A percentile compares a stretch with the other conserved stretches of the same genome.
Evolutionary conservation across 1,140 invertebrate species (phyloP).

Genomic region (Rhysida immarginata): DNA sequence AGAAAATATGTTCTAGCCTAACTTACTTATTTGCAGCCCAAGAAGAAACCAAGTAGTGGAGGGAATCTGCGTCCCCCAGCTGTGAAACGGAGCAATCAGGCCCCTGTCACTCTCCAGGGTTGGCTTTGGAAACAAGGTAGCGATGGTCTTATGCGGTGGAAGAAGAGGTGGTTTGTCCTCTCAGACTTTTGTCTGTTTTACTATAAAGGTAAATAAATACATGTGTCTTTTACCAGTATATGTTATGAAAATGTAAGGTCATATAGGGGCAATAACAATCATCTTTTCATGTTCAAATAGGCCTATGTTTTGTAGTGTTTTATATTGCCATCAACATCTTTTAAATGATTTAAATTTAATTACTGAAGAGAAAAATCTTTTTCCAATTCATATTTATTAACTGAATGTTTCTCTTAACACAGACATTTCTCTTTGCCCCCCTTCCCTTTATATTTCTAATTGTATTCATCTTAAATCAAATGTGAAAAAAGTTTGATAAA

Average conservation of each 20-base stretch:
- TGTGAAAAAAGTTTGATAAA: too few species aligned
- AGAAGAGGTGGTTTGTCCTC: constrained; percentile 86
- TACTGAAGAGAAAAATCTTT: too few species aligned
- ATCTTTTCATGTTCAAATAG: background rate
- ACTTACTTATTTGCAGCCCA: too few species aligned
- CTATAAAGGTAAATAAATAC: constrained; percentile 64
- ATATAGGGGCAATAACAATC: background rate
- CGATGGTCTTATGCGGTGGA: constrained; percentile 80
- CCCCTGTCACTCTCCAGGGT: constrained; percentile 67
- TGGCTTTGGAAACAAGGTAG: constrained; percentile 86
- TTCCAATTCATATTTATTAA: too few species aligned
- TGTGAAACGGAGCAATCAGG: constrained; percentile 34
- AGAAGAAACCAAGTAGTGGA: constrained; percentile 5
- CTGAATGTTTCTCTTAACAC: too few species aligned
- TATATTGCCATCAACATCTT: too few species aligned
- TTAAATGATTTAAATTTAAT: too few species aligned
- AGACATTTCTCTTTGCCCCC: too few species aligned
- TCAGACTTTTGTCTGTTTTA: constrained; percentile 88
- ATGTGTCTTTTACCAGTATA: background rate
- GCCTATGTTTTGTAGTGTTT: too few species aligned
- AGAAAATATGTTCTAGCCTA: too few species aligned
- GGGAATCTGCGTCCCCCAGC: constrained; percentile 22
- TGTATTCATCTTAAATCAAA: too few species aligned
- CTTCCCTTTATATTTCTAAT: too few species aligned
- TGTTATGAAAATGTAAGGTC: background rate